Base-by-base conservation (phyloP, 2,888 invertebrate species). In the Agrotis segetum region DNA sequence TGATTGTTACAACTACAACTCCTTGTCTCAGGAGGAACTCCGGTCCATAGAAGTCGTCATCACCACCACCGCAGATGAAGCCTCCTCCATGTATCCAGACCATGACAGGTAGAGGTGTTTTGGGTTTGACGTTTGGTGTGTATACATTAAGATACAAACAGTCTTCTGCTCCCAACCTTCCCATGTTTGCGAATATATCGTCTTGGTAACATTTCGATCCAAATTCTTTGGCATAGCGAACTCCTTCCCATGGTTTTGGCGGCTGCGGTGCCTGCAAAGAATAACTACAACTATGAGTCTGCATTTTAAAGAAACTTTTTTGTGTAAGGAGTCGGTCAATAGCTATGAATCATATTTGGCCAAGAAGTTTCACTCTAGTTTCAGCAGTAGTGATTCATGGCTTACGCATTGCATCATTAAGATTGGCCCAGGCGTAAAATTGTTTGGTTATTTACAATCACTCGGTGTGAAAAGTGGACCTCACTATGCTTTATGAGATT, bases 91-190 rank as follows among this genome's bases (percentile, higher is more conserved):
- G 89, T 49, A 88, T 83, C 84, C 84, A 88, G 24, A 88, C 74
- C 88, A 88, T 88, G 3, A 88, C 88, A 9, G 88, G 87, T 3
- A 85, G 56, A 34, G 79, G 81, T 14, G 79, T 71, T 9, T 72
- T 67, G 1, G 89, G 85, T 14, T 83, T 80, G 2, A 87, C 6
- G 13, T 85, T 53, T 40, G 89, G 89, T 4, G 89, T 84, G 53
- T 90, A 90, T 14, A 90, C 87, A 50, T 90, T 90, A 5, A 90
- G 80, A 44, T 88, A 90, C 13, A 90, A 75, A 29, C 89, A 90
- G 65, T 90, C 85, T 63, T 78, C 90, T 81, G 58, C 82, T 17
- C 85, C 86, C 2, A 61, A 2, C 1, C 11, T 59, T 4, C 71
- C 73, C 19, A 46, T 56, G 19, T 61, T 65, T 11, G 68, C 67